Evolutionary conservation across 1,140 invertebrate species (phyloP), one percentile per base, ranked within the genome.

Genomic region (Drosophila aff.): DNA sequence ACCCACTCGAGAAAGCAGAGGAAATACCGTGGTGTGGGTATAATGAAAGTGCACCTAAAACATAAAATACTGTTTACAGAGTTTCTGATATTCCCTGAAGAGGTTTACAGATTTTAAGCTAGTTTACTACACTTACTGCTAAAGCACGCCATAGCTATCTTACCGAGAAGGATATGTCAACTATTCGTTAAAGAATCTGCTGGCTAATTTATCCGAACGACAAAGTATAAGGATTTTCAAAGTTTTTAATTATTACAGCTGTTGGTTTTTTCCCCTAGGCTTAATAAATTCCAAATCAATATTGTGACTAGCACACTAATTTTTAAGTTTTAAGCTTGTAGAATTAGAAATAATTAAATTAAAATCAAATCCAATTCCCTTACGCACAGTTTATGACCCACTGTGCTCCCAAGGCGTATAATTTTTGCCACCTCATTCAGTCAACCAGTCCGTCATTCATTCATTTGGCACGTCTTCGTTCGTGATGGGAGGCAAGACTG

Each of bases 371-470:
- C 1, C 6, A 40, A 40, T 40, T 40, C 15, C 38, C 6, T 40
- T 40, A 7, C 15, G 5, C 4, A n/a, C 1, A 28, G 13, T 23
- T 43, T 28, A 9, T n/a, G 15, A 10, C 8, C 47, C 81, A 84
- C 77, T 69, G 77, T 84, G 2, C 13, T 18, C 18, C 23, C 52
- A 10, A 36, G 41, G 46, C 52, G 50, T 41, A 43, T 61, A 36
- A 53, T 55, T 79, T 68, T 69, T 66, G 82, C 82, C 82, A 81
- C 82, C 82, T 84, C 79, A 85, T 86, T 86, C 82, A 60, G 82
- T 82, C 76, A 72, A 77, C 65, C 66, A 71, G 74, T 61, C 58
- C 43, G 52, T 78, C 75, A 76, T 76, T 69, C 81, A 85, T 71
- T 66, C 79, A 82, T 69, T 86, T 79, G 64, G 75, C 74, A 86